Evolutionary conservation across 2,113 vertebrate species (phyloP), one percentile per base, ranked within the genome.

Genomic region (Regulus satrapa): DNA sequence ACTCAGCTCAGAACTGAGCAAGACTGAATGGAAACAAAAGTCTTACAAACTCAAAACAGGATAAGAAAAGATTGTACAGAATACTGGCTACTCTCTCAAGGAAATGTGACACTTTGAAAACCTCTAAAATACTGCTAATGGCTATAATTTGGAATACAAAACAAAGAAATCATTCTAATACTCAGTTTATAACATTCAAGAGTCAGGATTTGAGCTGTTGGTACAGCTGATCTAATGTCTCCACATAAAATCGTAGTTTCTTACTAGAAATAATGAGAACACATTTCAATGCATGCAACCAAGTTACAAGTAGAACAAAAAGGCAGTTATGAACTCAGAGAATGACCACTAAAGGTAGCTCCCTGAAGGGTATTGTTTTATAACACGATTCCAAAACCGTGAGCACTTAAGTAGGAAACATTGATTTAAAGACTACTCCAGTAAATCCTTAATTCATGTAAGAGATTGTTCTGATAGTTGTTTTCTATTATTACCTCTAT

Each of bases 401-500:
- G 2, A 74, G n/a, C 40, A 36, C 6, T 32, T 26, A 76, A 51
- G 34, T 43, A 77, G 75, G 6, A 88, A 80, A 69, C 5, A 38
- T 24, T 64, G n/a, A 73, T 49, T 46, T 72, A 64, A 64, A 49
- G 12, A 26, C 12, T 49, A 79, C 14, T 81, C 64, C 51, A 56
- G 5, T 34, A 85, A 82, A 49, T 19, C 23, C 41, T 78, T 67
- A 75, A 75, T 49, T 88, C 4, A 32, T 34, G n/a, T 18, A 61
- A 68, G 3, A 89, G 14, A 83, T 20, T 43, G 26, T 43, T 68
- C 18, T 56, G 36, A 73, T 12, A 69, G 68, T 6, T 84, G 25
- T 94, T 89, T 80, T 96, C 40, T 56, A 21, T 62, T 75, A 67
- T 93, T 98, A 99, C 99, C 99, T 99, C 99, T 98, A 79, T 99